phyloP scores from a whole-genome alignment of 64 coral and sea anemone species.

The Pachyseris speciosa region DNA sequence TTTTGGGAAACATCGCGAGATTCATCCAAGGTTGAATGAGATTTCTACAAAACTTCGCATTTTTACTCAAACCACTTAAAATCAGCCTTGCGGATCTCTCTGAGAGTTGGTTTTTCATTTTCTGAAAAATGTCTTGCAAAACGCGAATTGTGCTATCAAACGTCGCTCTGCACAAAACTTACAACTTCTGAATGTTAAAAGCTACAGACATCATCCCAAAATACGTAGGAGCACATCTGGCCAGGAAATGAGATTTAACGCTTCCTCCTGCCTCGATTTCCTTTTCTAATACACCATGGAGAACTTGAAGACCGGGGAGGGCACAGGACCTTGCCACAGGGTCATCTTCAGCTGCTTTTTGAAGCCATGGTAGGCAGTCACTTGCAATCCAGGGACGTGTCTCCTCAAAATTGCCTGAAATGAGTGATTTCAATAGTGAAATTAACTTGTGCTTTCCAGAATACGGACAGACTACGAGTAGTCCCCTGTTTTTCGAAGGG shows the following conservation, averaged over 20 bases:
- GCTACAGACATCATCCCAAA: slow-evolving; percentile 72
- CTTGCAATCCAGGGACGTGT: slow-evolving; percentile 22
- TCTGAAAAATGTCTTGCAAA: too few species aligned
- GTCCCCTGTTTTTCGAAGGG: too few species aligned
- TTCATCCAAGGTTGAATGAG: too few species aligned
- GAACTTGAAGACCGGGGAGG: slow-evolving; percentile 49
- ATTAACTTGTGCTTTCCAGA: too few species aligned
- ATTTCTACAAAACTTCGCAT: too few species aligned
- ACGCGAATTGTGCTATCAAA: too few species aligned
- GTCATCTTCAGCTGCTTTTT: slow-evolving; percentile 9
- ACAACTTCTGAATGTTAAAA: slow-evolving; percentile 29
- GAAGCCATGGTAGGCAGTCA: slow-evolving; percentile 16
- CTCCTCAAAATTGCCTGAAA: neutral
- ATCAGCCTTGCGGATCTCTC: too few species aligned
- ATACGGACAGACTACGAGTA: too few species aligned
- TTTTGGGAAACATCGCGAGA: too few species aligned
- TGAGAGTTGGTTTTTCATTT: too few species aligned
- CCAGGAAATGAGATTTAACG: slow-evolving; percentile 56
- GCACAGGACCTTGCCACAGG: slow-evolving; percentile 50
- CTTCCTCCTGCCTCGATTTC: slow-evolving; percentile 15
- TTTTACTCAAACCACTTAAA: too few species aligned
- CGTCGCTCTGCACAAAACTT: too few species aligned
- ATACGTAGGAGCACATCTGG: slow-evolving; percentile 51
- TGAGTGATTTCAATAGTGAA: neutral
- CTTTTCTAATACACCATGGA: slow-evolving; percentile 53